Percentiles rank a stretch among this genome's conserved stretches.
These are phyloP conservation scores for Ophion costatus DNA, from an alignment of 2,888 invertebrate species.

Conservation along the genomic window DNA sequence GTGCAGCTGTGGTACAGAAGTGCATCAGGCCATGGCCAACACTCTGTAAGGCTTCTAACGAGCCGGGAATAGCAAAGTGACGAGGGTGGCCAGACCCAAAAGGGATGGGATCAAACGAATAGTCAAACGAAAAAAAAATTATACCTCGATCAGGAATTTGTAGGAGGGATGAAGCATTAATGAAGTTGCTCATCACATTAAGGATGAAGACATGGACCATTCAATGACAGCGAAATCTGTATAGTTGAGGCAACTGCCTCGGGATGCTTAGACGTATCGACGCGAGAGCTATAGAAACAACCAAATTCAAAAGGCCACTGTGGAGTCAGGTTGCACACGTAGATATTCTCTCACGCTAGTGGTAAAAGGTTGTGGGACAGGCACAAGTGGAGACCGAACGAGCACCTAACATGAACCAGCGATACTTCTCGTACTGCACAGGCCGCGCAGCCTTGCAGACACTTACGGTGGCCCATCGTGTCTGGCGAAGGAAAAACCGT, in stretches of 20 bases:
- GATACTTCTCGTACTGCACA: conserved; percentile 30
- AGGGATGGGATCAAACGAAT: not conserved
- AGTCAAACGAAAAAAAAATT: not conserved
- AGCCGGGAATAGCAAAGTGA: too few species aligned
- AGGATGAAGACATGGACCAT: not conserved
- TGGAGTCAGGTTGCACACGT: conserved; percentile 31
- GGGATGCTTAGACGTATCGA: conserved; percentile 26
- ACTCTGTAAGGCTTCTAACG: too few species aligned
- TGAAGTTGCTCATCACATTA: conserved; percentile 40
- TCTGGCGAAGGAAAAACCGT: conserved; percentile 46
- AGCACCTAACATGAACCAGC: conserved; percentile 33
- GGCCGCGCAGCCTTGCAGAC: conserved; percentile 13
- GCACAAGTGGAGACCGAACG: conserved; percentile 29
- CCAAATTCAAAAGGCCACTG: conserved; percentile 49
- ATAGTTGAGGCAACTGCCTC: not conserved
- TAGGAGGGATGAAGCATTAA: not conserved
- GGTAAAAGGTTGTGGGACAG: conserved; percentile 73
- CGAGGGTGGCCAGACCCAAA: too few species aligned
- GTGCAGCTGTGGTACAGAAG: too few species aligned
- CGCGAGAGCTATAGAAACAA: conserved; percentile 34
- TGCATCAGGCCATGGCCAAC: too few species aligned
- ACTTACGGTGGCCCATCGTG: conserved; percentile 37
- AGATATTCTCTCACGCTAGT: conserved; percentile 74
- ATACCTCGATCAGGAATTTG: not conserved
- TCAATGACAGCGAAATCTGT: not conserved